Evolutionary conservation across 2,113 vertebrate genomes (phyloP), one percentile per base, ranked within the genome.

Genomic region (Promerops cafer): DNA sequence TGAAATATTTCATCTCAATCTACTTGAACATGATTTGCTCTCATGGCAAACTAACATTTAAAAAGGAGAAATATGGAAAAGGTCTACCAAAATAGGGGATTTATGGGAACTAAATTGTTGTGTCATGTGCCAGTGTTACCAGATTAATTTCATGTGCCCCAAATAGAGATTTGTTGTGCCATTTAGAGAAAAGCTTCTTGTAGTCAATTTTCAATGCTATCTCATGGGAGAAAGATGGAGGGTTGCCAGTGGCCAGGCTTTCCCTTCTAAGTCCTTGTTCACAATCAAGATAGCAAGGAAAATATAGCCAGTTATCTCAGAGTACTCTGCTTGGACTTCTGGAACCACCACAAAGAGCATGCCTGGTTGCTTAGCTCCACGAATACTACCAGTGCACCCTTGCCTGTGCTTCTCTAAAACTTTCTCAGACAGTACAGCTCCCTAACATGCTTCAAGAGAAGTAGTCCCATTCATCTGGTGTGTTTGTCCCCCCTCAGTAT

Each of bases 281-380:
- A 49, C 31, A 52, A 26, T 17, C 31, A 64, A 40, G 16, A 81
- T 6, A 40, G 13, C 28, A 22, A 66, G 56, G 5, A 54, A 83
- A 87, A 61, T 22, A 42, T 2, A 75, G 35, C 4, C 9, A 44
- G 14, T 56, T 68, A 13, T 59, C 26, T 74, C 50, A 66, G 6
- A 63, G 5, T 11, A 39, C 33, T 86, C 33, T 88, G 6, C 44
- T 49, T 7, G 1, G 40, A 3, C 33, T 68, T 71, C 49, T 83
- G 49, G 45, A 87, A 42, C 7, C 18, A 57, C 19, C 12, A 27
- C 0, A 4, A 65, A 9, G 31, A 83, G 6, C 9, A 37, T 2
- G 6, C 2, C 28, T 2, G 6, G 17, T 5, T 1, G 0, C 9
- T 86, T 52, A 28, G 8, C 15, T 20, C 13, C 0, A 1, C 5